Percentiles rank a stretch among this genome's conserved stretches.
Evolutionary conservation across 2,113 vertebrate species (phyloP).

Genomic region (Fulica atra): DNA sequence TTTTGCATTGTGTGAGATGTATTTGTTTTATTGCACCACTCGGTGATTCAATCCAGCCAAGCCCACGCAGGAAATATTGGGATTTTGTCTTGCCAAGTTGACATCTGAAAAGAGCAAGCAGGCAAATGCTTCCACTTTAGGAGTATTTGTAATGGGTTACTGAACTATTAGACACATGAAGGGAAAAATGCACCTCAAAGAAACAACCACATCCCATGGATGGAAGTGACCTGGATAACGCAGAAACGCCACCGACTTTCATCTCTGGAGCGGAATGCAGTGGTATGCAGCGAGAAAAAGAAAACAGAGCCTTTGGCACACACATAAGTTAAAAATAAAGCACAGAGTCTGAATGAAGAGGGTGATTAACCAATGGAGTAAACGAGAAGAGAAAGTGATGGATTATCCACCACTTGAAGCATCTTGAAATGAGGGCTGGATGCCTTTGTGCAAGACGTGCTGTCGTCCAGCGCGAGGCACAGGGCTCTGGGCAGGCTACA

Average conservation of each 20-base stretch:
- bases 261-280: neutral
- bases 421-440: neutral
- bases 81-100: neutral
- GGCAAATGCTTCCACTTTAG: neutral
- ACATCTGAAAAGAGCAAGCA: neutral
- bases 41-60: neutral
- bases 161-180: neutral
- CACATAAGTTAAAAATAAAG: slow-evolving; percentile 24
- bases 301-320: neutral
- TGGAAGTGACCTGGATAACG: neutral
- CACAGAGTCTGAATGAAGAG: neutral
- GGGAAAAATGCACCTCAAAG: neutral
- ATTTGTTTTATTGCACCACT: neutral
- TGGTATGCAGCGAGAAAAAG: neutral
- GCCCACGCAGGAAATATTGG: neutral
- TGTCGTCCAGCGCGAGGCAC: neutral
- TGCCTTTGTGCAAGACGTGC: neutral
- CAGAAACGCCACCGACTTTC: neutral
- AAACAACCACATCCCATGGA: neutral
- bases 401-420: slow-evolving; percentile 39
- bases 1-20: neutral
- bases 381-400: neutral
- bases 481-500: neutral
- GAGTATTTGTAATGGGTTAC: neutral
- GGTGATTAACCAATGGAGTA: neutral